Evolutionary conservation across 2,113 vertebrate genomes (phyloP).

Genomic region (Pycnonotus jocosus): DNA sequence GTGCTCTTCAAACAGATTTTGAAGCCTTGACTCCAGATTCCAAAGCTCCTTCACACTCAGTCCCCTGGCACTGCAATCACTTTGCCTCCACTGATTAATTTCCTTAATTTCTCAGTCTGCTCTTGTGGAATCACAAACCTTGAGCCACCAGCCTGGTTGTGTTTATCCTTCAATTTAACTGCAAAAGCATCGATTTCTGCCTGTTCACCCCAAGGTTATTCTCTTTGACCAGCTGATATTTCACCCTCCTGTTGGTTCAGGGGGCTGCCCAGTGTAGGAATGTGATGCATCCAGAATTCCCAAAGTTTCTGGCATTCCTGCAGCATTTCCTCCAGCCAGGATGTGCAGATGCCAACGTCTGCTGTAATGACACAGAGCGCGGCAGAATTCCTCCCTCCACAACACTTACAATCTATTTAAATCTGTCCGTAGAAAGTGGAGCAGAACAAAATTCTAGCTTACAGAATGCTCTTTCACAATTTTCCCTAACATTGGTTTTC

Average conservation of each 20-base stretch:
- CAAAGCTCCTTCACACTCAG: not conserved
- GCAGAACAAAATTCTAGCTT: not conserved
- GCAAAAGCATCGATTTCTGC: not conserved
- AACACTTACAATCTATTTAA: not conserved
- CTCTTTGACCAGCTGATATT: not conserved
- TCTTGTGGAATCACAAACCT: not conserved
- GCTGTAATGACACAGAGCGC: not conserved
- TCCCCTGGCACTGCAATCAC: not conserved
- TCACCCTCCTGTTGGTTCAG: not conserved
- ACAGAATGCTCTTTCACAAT: not conserved
- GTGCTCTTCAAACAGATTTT: not conserved
- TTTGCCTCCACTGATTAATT: conserved; percentile 15
- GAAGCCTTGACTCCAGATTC: not conserved
- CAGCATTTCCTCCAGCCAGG: not conserved
- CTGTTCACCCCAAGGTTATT: not conserved
- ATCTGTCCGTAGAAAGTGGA: not conserved
- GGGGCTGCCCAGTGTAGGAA: not conserved
- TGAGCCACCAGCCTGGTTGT: not conserved
- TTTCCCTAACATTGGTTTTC: not conserved
- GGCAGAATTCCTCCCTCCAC: not conserved
- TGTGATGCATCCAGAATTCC: not conserved
- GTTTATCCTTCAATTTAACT: not conserved
- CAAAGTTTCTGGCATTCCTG: not conserved
- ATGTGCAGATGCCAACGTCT: not conserved
- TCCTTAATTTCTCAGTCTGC: not conserved